Base-by-base conservation (phyloP, 1,140 invertebrate genomes). In the Sinella curviseta region DNA sequence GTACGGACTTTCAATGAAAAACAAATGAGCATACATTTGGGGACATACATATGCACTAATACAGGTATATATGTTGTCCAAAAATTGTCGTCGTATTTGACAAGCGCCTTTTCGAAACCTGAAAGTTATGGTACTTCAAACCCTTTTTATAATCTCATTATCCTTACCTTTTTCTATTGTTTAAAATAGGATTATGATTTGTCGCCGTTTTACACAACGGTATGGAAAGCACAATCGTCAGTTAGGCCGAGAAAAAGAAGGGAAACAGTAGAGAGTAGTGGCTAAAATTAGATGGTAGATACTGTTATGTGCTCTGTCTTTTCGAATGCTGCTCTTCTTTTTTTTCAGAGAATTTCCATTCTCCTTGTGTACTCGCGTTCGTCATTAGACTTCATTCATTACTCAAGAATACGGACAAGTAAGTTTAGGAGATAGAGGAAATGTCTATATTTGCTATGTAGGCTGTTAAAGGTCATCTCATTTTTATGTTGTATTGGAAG, bases 231-330 rank as follows among this genome's bases (percentile, higher is more conserved):
- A n/a, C n/a, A n/a, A n/a, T 48, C 39, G 20, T 48, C 8, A 48
- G 39, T 65, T 26, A 48, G 8, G 39, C 20, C 24, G 16, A 65
- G 4, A 26, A 65, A 65, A 26, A 26, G 26, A 26, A 16, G 24
- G 26, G 26, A 65, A 65, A 26, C 8, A 65, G 57, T 4, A 65
- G 57, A 65, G 57, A 48, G 39, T 12, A 8, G 14, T n/a, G 4
- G 57, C 57, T 65, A 65, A 65, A 65, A 65, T 65, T 65, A 65
- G 57, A 65, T 65, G 57, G 57, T 12, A 65, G 57, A n/a, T 4
- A 65, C 3, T 17, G 57, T 17, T 4, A 65, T 65, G 65, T 33
- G 65, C 8, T 30, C 12, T 12, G 3, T 60, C 12, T 14, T 14
- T 3, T 24, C 8, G 3, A 8, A 33, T 24, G 28, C n/a, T n/a